Evolutionary conservation across 2,888 invertebrate genomes (phyloP), one percentile per base, ranked within the genome.

Genomic region (Idaea straminata): DNA sequence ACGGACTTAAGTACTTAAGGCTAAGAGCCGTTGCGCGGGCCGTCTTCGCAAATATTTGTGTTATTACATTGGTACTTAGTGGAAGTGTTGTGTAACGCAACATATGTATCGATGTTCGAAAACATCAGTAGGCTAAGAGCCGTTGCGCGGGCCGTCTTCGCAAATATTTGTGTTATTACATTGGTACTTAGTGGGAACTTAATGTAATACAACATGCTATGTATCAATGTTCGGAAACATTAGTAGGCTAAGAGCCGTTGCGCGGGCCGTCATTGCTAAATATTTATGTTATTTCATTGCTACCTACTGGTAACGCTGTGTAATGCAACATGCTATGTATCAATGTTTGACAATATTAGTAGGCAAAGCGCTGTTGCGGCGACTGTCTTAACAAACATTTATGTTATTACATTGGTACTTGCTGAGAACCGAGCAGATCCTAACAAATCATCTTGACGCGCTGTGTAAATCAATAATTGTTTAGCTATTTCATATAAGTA

Each of bases 1-100:
- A 72, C 74, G 65, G 74, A 74, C 72, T 74, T 74, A 74, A 72
- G 71, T 74, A 68, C 72, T 73, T 72, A 69, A 65, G 67, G 67
- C 65, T 67, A 67, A 71, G 69, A 67, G 69, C 69, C 70, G 69
- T 71, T 66, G 68, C 66, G 69, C 66, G 25, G 34, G 59, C 34
- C 16, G 25, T 10, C 25, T 25, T 13, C 6, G 16, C 59, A 59
- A 59, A 59, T 34, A 59, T 59, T 59, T 34, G 59, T 34, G 25
- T 59, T 15, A 25, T 59, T 34, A 59, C 59, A 16, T 10, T 16
- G 47, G 47, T 7, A 13, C 47, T 13, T 13, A 4, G 13, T 47
- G 47, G 47, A 10, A 47, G 47, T 47, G 47, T 47, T 47, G 47
- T 5, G 47, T 47, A 47, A 25, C 25, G 25, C 25, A 25, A 25